A percentile compares a stretch with the other conserved stretches of the same genome.
These are phyloP conservation scores for Falco rusticolus DNA, from an alignment of 2,797 vertebrate species.

Conservation along the genomic window DNA sequence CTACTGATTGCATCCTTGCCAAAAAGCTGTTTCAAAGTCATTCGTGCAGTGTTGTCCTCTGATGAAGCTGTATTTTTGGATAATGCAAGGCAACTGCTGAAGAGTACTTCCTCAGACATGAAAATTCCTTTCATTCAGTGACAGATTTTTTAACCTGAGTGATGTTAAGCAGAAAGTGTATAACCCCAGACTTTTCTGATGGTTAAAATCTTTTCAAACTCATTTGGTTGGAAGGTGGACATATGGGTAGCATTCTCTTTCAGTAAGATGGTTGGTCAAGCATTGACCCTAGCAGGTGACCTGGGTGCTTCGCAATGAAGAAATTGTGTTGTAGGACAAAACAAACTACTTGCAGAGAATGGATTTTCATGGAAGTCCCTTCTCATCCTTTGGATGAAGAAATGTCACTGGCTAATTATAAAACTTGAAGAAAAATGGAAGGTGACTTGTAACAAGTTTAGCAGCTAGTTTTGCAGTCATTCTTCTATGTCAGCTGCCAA, in stretches of 20 bases:
- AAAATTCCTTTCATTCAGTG: background rate
- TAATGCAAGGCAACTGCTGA: background rate
- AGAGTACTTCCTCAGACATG: background rate
- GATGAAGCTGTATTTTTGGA: background rate
- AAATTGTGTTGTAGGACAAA: background rate
- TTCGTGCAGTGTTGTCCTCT: accelerated
- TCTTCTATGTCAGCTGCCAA: background rate
- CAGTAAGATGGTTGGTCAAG: background rate
- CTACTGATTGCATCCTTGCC: background rate
- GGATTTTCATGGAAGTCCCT: background rate
- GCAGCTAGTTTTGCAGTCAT: background rate
- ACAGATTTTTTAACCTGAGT: background rate
- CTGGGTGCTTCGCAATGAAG: background rate
- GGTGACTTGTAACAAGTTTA: background rate
- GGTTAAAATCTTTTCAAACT: background rate
- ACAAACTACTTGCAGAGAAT: background rate
- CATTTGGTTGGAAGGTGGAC: background rate
- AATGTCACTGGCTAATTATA: background rate
- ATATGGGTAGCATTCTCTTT: background rate
- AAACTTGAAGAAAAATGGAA: background rate
- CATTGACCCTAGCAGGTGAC: background rate
- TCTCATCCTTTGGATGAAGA: background rate
- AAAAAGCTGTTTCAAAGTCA: background rate
- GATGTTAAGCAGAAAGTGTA: background rate
- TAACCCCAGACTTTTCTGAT: background rate